These are phyloP conservation scores for Tretioscincus oriximinensis DNA, from an alignment of 2,113 vertebrate genomes.

Conservation along the genomic window DNA sequence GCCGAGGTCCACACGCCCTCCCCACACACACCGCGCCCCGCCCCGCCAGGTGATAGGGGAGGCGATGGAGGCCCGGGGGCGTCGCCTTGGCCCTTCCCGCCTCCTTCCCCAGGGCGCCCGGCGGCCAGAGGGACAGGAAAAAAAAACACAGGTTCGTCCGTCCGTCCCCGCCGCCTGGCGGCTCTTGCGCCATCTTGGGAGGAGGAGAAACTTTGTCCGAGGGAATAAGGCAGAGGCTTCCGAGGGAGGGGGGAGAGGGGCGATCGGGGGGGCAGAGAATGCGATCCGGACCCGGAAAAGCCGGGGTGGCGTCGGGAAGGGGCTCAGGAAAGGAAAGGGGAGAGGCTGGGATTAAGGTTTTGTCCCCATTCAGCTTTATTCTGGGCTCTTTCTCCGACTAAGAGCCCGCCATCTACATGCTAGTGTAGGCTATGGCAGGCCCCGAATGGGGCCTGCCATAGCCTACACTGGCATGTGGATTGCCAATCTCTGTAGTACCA, in stretches of 20 bases:
- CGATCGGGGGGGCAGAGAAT: not conserved
- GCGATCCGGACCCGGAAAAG: not conserved
- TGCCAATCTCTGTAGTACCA: no score
- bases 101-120: not conserved
- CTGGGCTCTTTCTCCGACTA: no score
- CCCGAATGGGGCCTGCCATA: no score
- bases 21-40: not conserved
- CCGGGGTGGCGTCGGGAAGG: not conserved
- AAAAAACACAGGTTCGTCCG: no score
- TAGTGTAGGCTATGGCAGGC: no score
- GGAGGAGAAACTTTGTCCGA: not conserved
- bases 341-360: not conserved
- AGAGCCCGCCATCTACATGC: no score
- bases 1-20: not conserved
- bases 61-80: not conserved
- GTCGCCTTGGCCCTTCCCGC: no score
- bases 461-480: no score
- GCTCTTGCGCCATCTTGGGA: constrained; percentile 13
- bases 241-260: not conserved
- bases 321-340: not conserved
- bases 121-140: not conserved
- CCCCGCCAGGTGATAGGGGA: not conserved
- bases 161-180: not conserved
- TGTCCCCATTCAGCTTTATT: no score
- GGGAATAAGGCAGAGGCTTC: not conserved